Conservation (phyloP, 1,140 invertebrate genomes). For the Camponotus floridanus region DNA sequence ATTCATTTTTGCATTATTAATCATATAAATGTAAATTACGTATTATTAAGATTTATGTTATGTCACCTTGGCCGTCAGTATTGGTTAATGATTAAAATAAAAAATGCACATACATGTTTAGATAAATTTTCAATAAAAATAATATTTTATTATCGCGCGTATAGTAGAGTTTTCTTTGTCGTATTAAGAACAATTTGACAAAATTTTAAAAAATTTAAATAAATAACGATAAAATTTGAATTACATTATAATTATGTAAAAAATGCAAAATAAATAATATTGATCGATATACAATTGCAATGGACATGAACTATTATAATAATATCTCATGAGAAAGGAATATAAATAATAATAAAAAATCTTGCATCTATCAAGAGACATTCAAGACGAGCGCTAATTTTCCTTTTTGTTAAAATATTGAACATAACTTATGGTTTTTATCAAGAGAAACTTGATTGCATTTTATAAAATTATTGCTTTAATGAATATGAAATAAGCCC, state of each 20-base stretch:
- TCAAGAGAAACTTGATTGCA: constrained; percentile 30
- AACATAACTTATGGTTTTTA: not conserved
- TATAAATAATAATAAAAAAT: not conserved
- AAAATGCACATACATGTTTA: constrained; percentile 3
- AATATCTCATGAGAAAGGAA: not conserved
- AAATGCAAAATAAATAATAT: not conserved
- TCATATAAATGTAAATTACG: constrained; percentile 46
- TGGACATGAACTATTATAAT: not conserved
- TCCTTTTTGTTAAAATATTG: not conserved
- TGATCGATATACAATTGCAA: not conserved
- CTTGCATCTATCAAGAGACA: not conserved
- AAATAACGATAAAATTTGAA: constrained; percentile 1
- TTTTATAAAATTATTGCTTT: constrained; percentile 49
- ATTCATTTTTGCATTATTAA: constrained; percentile 24
- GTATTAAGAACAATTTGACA: not conserved
- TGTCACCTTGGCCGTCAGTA: not conserved
- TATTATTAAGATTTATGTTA: constrained; percentile 24
- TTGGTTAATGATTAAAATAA: not conserved
- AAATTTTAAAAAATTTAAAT: not conserved
- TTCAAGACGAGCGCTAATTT: not conserved
- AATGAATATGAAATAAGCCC: constrained; percentile 61
- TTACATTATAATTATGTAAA: not conserved
- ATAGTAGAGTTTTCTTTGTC: no score
- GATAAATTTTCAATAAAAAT: constrained; percentile 1
- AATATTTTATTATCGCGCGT: not conserved